Percentiles rank a stretch among this genome's conserved stretches.
phyloP scores from a whole-genome alignment of 2,797 vertebrate species.

The Fistularia commersonii region DNA sequence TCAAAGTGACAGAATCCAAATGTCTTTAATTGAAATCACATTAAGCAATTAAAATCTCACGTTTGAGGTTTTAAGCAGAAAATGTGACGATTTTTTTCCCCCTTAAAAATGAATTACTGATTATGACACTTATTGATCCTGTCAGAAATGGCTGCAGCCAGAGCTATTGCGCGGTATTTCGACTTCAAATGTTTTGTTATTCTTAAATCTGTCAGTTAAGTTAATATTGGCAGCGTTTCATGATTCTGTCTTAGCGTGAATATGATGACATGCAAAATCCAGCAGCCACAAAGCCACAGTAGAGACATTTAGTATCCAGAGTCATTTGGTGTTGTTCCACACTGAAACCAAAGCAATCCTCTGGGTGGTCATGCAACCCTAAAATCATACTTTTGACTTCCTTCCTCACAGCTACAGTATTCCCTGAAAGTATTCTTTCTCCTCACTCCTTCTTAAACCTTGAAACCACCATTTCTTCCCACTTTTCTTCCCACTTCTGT shows the following conservation, averaged over 20 bases:
- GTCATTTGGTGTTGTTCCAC: slow-evolving; percentile 13
- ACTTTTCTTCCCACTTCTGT: slow-evolving; percentile 25
- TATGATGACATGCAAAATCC: slow-evolving; percentile 25
- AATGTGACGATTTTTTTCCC: neutral
- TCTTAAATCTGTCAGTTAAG: neutral
- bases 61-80: neutral
- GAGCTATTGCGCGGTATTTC: neutral
- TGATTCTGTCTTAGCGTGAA: slow-evolving; percentile 23
- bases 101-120: neutral
- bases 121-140: neutral
- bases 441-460: slow-evolving; percentile 4
- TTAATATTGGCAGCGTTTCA: slow-evolving; percentile 9
- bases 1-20: no score
- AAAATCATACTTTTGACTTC: slow-evolving; percentile 23
- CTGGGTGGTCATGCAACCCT: slow-evolving; percentile 20
- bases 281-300: slow-evolving; percentile 31
- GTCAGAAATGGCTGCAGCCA: neutral
- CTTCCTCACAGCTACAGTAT: slow-evolving; percentile 1
- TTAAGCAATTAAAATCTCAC: neutral
- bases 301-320: slow-evolving; percentile 16
- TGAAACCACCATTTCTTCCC: slow-evolving; percentile 24
- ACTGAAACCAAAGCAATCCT: slow-evolving; percentile 17
- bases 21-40: neutral
- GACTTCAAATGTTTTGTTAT: neutral
- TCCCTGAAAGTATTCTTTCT: slow-evolving; percentile 6